Evolutionary conservation across 2,797 vertebrate genomes (phyloP).

Genomic region (Chromobotia macracanthus): DNA sequence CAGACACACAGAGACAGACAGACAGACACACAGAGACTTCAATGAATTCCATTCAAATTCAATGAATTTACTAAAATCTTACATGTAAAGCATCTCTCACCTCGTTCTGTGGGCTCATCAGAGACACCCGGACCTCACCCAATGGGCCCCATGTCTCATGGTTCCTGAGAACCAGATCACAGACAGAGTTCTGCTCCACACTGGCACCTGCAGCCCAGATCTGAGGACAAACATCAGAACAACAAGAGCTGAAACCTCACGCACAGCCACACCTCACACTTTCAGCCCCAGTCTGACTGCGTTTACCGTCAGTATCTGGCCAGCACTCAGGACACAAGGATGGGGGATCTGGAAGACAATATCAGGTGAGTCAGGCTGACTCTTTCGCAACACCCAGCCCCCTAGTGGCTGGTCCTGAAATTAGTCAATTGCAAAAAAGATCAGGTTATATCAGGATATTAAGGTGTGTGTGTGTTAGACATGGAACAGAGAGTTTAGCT

Average conservation of each 20-base stretch:
- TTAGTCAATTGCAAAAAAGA: background rate
- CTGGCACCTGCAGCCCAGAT: conserved; percentile 81
- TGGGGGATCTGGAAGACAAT: conserved; percentile 79
- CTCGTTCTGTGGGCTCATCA: conserved; percentile 76
- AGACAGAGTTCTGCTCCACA: conserved; percentile 65
- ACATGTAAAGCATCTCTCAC: conserved; percentile 63
- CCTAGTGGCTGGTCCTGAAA: conserved; percentile 80
- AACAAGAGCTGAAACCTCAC: no score
- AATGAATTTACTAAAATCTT: no score
- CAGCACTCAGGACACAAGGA: conserved; percentile 72
- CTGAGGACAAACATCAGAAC: conserved; percentile 63
- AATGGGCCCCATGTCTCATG: conserved; percentile 78
- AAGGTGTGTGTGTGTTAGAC: no score
- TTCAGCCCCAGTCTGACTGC: background rate
- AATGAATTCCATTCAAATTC: no score
- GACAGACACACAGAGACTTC: no score
- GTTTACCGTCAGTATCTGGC: conserved; percentile 81
- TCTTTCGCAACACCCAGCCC: conserved; percentile 79
- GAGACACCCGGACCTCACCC: conserved; percentile 71
- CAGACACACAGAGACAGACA: background rate
- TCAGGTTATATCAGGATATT: background rate
- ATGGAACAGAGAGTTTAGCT: no score
- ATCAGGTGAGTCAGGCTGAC: conserved; percentile 68
- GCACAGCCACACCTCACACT: background rate
- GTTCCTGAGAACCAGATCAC: conserved; percentile 78